These are phyloP conservation scores for Protodeltote pygarga DNA, from an alignment of 2,888 invertebrate genomes.

Conservation along the genomic window DNA sequence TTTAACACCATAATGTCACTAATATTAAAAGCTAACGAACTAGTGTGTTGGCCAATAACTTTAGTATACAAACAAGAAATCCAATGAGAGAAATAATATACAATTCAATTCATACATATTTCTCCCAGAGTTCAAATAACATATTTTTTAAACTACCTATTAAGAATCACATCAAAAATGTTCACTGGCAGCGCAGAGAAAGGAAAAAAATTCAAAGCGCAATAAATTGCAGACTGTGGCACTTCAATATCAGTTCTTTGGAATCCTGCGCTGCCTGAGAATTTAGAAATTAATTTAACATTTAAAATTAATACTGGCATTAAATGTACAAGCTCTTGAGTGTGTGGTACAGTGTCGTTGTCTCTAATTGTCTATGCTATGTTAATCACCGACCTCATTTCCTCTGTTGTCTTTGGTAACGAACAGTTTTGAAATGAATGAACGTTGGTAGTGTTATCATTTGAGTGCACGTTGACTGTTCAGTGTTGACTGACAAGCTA, in stretches of 20 bases:
- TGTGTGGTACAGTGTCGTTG: constrained; percentile 82
- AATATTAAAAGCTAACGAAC: constrained; percentile 84
- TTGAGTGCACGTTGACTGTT: no score
- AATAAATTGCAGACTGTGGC: constrained; percentile 69
- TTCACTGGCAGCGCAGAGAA: constrained; percentile 54
- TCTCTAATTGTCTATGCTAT: constrained; percentile 75
- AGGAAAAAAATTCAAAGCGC: constrained; percentile 64
- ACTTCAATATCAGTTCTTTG: constrained; percentile 78
- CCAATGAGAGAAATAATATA: constrained; percentile 23
- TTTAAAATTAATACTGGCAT: constrained; percentile 59
- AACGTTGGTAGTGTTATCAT: constrained; percentile 28
- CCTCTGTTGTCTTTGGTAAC: constrained; percentile 21
- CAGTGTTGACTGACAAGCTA: background rate
- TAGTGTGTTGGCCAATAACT: constrained; percentile 69
- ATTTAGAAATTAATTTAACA: constrained; percentile 27
- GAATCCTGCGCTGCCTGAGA: constrained; percentile 58
- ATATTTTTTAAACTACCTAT: constrained; percentile 52
- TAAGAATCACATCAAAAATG: constrained; percentile 33
- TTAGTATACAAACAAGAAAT: constrained; percentile 58
- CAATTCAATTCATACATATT: constrained; percentile 40
- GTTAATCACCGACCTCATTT: constrained; percentile 36
- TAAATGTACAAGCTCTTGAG: constrained; percentile 80
- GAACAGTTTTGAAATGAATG: constrained; percentile 21
- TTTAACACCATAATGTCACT: constrained; percentile 85
- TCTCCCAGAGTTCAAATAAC: constrained; percentile 47